Percentiles rank a stretch among this genome's conserved stretches.
Evolutionary conservation across 2,797 vertebrate genomes (phyloP).

Genomic region (Linurgus olivaceus): DNA sequence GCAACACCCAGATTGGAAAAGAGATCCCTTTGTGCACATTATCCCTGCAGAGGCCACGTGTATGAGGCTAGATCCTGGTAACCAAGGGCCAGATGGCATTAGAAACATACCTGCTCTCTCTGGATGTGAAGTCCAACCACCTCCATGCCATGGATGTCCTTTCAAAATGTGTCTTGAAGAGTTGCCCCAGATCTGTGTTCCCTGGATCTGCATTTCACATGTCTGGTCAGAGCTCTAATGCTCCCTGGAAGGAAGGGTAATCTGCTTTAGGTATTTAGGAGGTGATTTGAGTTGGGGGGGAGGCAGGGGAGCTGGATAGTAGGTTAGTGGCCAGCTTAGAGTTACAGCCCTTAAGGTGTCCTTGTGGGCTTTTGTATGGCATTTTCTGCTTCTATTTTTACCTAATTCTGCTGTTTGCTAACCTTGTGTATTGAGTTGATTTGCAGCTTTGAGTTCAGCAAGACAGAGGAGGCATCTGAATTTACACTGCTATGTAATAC

Average conservation of each 20-base stretch:
- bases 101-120: background rate
- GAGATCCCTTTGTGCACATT: background rate
- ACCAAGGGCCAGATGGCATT: background rate
- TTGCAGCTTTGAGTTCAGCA: background rate
- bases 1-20: background rate
- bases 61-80: background rate
- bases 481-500: background rate
- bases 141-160: background rate
- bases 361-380: background rate
- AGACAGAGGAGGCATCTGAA: background rate
- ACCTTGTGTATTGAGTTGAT: background rate
- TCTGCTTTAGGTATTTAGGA: background rate
- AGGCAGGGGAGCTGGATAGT: background rate
- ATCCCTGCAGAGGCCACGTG: background rate
- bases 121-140: background rate
- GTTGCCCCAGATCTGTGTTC: background rate
- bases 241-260: background rate
- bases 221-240: background rate
- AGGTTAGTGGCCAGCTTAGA: background rate
- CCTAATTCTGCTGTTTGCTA: background rate
- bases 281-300: background rate
- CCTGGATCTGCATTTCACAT: background rate
- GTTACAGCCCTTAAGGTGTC: background rate
- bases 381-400: background rate
- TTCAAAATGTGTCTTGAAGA: background rate